Evolutionary conservation across 2,888 invertebrate species (phyloP).

Genomic region (Lepas anatifera): DNA sequence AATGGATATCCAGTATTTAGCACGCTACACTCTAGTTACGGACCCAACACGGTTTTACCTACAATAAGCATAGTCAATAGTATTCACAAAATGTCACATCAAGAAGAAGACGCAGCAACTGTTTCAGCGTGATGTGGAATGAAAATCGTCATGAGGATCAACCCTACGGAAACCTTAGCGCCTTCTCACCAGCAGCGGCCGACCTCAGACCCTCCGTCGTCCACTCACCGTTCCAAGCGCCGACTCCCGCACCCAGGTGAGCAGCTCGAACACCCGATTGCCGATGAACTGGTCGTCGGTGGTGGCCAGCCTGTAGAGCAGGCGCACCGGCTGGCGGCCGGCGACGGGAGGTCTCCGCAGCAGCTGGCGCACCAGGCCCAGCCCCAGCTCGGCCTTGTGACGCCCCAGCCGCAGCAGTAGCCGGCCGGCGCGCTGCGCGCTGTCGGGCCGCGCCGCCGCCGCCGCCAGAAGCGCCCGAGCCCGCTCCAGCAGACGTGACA

Average conservation of each 20-base stretch:
- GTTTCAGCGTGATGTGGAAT: too few species aligned
- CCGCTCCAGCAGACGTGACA: neutral
- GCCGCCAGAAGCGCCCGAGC: neutral
- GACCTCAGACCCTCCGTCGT: neutral
- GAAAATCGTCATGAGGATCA: too few species aligned
- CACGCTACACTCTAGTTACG: too few species aligned
- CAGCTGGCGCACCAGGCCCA: constrained; percentile 24
- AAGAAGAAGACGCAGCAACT: too few species aligned
- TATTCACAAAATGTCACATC: too few species aligned
- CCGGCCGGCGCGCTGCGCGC: neutral
- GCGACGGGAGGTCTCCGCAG: constrained; percentile 15
- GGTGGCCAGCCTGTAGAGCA: constrained; percentile 15
- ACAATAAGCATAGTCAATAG: too few species aligned
- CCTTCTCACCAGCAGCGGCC: too few species aligned
- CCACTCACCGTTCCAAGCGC: constrained; percentile 17
- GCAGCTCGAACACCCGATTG: constrained; percentile 16
- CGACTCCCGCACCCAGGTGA: constrained; percentile 25
- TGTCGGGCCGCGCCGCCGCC: neutral
- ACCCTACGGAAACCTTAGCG: too few species aligned
- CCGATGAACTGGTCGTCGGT: constrained; percentile 25
- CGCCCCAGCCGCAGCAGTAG: constrained; percentile 8
- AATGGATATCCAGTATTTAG: too few species aligned
- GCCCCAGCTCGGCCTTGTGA: constrained; percentile 1
- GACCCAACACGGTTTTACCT: too few species aligned
- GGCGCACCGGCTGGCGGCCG: constrained; percentile 25